phyloP scores from a whole-genome alignment of 2,797 vertebrate genomes.

The Setipinna tenuifilis region DNA sequence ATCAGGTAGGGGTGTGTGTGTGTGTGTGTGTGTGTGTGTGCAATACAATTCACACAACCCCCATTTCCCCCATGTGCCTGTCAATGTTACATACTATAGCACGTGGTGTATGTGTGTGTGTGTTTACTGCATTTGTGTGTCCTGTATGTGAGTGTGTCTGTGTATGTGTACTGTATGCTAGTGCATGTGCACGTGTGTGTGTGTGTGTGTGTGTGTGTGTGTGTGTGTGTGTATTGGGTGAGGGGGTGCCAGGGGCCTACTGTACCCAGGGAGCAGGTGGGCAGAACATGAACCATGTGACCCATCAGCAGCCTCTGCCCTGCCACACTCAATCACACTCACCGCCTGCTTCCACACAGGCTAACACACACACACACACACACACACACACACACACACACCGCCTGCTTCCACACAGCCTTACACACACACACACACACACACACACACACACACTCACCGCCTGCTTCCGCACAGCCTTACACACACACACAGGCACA shows the following conservation, averaged over 20 bases:
- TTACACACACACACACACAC: not conserved
- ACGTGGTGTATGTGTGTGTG: too few species aligned
- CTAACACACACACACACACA: not conserved
- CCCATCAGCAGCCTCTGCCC: conserved; percentile 32
- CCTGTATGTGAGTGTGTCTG: too few species aligned
- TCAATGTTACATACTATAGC: too few species aligned
- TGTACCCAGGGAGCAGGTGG: conserved; percentile 27
- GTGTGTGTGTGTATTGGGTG: too few species aligned
- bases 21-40: too few species aligned
- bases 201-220: too few species aligned
- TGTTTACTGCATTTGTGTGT: too few species aligned
- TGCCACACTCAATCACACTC: conserved; percentile 39
- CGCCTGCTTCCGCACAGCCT: not conserved
- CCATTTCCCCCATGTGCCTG: too few species aligned
- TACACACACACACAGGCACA: not conserved
- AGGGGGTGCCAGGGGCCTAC: not conserved
- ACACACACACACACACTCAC: not conserved
- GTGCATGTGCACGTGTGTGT: too few species aligned
- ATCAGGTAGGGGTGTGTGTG: too few species aligned
- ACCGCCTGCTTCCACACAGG: not conserved
- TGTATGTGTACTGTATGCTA: too few species aligned
- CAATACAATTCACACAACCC: too few species aligned
- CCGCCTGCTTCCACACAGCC: not conserved
- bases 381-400: not conserved
- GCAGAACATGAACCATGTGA: conserved; percentile 31